phyloP scores from a whole-genome alignment of 2,888 invertebrate genomes.

The Dryadula phaetusa region DNA sequence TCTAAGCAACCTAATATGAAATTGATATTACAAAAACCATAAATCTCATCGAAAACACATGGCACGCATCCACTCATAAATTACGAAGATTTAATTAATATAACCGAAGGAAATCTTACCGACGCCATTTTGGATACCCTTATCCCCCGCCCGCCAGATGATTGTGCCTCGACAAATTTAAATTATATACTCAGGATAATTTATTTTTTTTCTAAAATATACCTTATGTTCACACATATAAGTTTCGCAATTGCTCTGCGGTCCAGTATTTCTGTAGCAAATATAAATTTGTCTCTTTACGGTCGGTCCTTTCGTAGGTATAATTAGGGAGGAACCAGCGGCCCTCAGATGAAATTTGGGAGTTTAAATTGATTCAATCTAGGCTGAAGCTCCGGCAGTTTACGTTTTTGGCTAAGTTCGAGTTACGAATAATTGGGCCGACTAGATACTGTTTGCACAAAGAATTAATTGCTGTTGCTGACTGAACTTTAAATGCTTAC shows the following conservation, averaged over 20 bases:
- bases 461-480: constrained; percentile 45
- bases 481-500: neutral
- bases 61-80: constrained; percentile 74
- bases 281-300: constrained; percentile 66
- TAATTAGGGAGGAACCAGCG: constrained; percentile 80
- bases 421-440: constrained; percentile 70
- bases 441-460: constrained; percentile 42
- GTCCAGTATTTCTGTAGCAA: constrained; percentile 50
- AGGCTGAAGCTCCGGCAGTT: constrained; percentile 69
- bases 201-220: constrained; percentile 40
- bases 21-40: constrained; percentile 61
- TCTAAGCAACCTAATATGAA: constrained; percentile 8
- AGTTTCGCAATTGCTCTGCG: constrained; percentile 47
- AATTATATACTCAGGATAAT: constrained; percentile 23
- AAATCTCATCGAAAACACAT: constrained; percentile 74
- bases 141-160: constrained; percentile 79
- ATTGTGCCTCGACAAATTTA: constrained; percentile 72
- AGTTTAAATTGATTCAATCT: constrained; percentile 83
- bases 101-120: constrained; percentile 82
- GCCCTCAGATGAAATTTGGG: constrained; percentile 74
- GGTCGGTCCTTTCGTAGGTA: constrained; percentile 76
- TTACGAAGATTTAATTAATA: constrained; percentile 84
- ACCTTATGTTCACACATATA: constrained; percentile 39
- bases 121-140: constrained; percentile 80
- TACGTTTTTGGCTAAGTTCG: constrained; percentile 58